Percentiles rank a stretch among this genome's conserved stretches.
Conservation (phyloP, 2,888 invertebrate genomes). For the Lithophane ornitopus region DNA sequence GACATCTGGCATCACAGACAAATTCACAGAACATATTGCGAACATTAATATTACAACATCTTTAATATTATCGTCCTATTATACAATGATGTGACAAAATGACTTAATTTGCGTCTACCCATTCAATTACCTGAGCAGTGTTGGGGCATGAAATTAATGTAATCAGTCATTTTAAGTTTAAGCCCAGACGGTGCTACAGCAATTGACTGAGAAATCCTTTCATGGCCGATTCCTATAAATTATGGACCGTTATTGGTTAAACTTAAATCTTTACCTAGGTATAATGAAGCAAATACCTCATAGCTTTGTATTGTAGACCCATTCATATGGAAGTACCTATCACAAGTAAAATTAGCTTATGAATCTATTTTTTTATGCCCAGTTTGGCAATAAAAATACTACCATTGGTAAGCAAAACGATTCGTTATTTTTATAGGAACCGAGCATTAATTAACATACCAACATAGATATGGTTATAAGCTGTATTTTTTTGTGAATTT, state of each 20-base stretch:
- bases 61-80: constrained; percentile 37
- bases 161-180: constrained; percentile 41
- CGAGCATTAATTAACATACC: background rate
- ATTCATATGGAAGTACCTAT: too few relatives aligned
- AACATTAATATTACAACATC: constrained; percentile 52
- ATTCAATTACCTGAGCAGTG: constrained; percentile 51
- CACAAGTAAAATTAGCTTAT: too few relatives aligned
- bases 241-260: too few relatives aligned
- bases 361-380: too few relatives aligned
- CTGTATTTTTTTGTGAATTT: background rate
- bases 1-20: constrained; percentile 46
- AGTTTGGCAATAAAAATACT: too few relatives aligned
- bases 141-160: constrained; percentile 46
- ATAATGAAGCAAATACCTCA: too few relatives aligned
- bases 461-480: background rate
- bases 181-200: background rate
- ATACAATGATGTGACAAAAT: constrained; percentile 49
- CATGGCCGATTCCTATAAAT: too few relatives aligned
- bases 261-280: too few relatives aligned
- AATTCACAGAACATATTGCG: constrained; percentile 56
- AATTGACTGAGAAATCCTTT: background rate
- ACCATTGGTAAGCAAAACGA: too few relatives aligned
- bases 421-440: too few relatives aligned
- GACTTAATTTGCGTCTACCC: constrained; percentile 50
- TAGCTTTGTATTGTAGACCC: too few relatives aligned